phyloP scores from a whole-genome alignment of 2,113 vertebrate genomes.

The Philantomba maxwellii region DNA sequence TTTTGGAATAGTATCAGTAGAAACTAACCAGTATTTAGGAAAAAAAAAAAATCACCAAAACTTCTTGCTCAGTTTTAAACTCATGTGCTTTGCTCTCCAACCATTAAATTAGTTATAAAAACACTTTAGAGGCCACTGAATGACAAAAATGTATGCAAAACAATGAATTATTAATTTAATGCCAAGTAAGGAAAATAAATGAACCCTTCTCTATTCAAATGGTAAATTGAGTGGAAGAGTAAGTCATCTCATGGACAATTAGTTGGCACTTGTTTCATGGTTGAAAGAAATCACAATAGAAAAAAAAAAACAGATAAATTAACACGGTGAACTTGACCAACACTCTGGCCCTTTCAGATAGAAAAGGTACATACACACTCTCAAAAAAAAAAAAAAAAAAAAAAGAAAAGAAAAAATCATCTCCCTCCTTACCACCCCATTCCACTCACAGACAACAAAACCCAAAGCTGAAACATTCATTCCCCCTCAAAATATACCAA shows the following conservation, averaged over 20 bases:
- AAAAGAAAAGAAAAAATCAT: neutral
- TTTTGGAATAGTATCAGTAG: conserved; percentile 41
- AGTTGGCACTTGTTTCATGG: conserved; percentile 66
- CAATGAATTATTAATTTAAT: conserved; percentile 38
- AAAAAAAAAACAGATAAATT: neutral
- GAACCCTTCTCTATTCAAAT: conserved; percentile 47
- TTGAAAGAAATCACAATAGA: conserved; percentile 41
- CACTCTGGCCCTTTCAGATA: conserved; percentile 37
- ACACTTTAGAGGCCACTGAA: conserved; percentile 43
- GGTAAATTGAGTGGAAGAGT: conserved; percentile 33
- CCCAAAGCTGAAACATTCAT: conserved; percentile 1
- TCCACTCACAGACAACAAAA: conserved; percentile 8
- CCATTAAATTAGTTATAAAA: conserved; percentile 47
- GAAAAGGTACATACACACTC: neutral
- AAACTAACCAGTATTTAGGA: conserved; percentile 34
- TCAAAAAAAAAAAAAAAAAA: neutral
- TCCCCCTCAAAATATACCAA: conserved; percentile 22
- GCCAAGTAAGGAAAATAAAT: conserved; percentile 54
- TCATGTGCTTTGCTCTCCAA: conserved; percentile 64
- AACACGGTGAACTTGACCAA: conserved; percentile 42
- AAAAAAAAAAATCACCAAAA: neutral
- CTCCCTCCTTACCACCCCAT: neutral
- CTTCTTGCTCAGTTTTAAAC: conserved; percentile 28
- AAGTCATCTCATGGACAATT: conserved; percentile 20
- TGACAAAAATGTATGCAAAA: conserved; percentile 56